Evolutionary conservation across 2,113 vertebrate genomes (phyloP).

Genomic region (Toxostoma redivivum): DNA sequence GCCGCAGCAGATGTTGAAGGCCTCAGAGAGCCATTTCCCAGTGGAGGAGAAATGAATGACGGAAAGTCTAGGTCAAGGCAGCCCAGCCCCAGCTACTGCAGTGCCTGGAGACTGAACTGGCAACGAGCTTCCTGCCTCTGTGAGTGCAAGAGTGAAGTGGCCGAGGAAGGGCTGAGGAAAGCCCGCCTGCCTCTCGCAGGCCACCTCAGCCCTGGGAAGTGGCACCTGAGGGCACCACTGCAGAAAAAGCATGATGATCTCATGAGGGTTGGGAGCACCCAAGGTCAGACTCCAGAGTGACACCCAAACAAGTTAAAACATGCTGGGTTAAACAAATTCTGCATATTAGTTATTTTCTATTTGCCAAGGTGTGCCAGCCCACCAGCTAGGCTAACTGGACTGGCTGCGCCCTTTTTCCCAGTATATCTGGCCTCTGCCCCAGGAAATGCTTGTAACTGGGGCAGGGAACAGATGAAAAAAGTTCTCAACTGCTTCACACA

Average conservation of each 20-base stretch:
- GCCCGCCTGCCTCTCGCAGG: not conserved
- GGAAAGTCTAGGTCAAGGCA: not conserved
- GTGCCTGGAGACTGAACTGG: not conserved
- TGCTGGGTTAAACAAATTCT: not conserved
- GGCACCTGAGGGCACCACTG: accelerated
- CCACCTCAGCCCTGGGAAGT: not conserved
- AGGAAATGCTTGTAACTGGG: not conserved
- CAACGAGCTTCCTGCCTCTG: not conserved
- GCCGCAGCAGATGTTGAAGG: not conserved
- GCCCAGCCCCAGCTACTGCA: not conserved
- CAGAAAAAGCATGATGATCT: not conserved
- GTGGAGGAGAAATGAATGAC: not conserved
- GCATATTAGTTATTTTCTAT: not conserved
- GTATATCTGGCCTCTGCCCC: not conserved
- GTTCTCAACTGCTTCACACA: not conserved
- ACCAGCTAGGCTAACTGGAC: not conserved
- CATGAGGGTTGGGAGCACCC: not conserved
- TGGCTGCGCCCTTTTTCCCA: not conserved
- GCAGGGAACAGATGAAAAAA: not conserved
- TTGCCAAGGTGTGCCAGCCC: not conserved
- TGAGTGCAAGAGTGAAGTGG: not conserved
- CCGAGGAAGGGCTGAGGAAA: not conserved
- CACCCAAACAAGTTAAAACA: not conserved
- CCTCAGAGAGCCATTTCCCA: not conserved
- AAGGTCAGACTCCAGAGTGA: not conserved